Percentiles rank a stretch among this genome's conserved stretches.
Evolutionary conservation across 2,888 invertebrate genomes (phyloP).

Genomic region (Trichopoda pennipes): DNA sequence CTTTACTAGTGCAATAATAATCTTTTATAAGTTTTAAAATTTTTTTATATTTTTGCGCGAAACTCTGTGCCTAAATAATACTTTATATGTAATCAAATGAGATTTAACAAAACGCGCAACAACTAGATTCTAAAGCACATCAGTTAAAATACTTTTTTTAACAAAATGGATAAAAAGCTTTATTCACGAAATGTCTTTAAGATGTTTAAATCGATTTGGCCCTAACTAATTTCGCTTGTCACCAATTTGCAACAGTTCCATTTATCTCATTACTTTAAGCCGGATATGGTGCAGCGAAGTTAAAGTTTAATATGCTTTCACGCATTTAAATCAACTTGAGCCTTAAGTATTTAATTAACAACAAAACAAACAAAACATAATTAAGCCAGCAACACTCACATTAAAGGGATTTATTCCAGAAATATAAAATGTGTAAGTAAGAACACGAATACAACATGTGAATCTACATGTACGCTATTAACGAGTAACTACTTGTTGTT

Average conservation of each 20-base stretch:
- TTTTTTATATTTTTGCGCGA: no score
- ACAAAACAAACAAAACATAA: slow-evolving; percentile 9
- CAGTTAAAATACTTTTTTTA: no score
- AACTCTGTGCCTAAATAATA: no score
- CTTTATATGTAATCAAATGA: no score
- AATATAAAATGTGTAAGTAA: background rate
- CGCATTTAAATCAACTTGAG: slow-evolving; percentile 39
- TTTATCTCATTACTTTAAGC: slow-evolving; percentile 21
- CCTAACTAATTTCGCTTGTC: slow-evolving; percentile 9
- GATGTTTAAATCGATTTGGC: background rate
- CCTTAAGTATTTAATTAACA: slow-evolving; percentile 49
- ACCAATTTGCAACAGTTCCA: slow-evolving; percentile 20
- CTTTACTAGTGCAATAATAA: no score
- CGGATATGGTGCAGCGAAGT: background rate
- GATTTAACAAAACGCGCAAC: no score
- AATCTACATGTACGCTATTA: slow-evolving; percentile 32
- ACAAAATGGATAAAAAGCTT: no score
- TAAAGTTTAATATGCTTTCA: slow-evolving; percentile 25
- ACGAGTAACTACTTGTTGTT: slow-evolving; percentile 39
- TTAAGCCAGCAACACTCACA: slow-evolving; percentile 25
- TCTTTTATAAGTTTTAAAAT: no score
- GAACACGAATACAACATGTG: background rate
- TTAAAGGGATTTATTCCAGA: background rate
- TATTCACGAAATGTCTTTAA: background rate
- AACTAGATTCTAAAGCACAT: no score